These are phyloP conservation scores for Lipotes vexillifer DNA, from an alignment of 2,113 vertebrate species.

Conservation along the genomic window DNA sequence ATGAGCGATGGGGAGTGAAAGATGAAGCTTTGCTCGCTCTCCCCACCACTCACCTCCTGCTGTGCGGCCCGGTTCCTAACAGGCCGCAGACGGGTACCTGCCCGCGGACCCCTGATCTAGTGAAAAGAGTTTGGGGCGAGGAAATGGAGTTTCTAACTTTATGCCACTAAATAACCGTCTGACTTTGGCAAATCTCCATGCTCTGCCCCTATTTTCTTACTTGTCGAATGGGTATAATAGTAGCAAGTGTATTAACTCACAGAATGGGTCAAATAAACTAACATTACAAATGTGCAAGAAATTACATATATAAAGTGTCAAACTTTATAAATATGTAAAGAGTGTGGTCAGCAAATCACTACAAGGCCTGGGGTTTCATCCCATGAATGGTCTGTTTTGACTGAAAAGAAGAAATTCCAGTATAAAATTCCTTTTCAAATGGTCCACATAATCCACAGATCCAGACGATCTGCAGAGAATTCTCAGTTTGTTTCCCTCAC, in stretches of 20 bases:
- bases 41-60: too few species aligned
- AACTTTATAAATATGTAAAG: not conserved
- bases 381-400: not conserved
- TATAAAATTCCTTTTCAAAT: not conserved
- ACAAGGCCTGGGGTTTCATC: not conserved
- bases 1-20: too few species aligned
- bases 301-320: not conserved
- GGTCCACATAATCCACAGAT: not conserved
- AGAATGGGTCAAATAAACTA: not conserved
- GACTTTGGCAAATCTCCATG: not conserved
- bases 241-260: not conserved
- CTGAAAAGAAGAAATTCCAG: slow-evolving; percentile 1
- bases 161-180: not conserved
- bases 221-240: not conserved
- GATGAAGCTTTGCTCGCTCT: too few species aligned
- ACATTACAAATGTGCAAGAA: not conserved
- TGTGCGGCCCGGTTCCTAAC: too few species aligned
- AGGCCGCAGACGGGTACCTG: too few species aligned
- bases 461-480: not conserved
- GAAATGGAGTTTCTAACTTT: not conserved
- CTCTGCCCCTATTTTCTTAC: not conserved
- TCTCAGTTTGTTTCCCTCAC: not conserved
- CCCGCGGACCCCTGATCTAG: not conserved
- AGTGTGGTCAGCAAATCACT: not conserved
- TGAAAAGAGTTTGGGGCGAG: not conserved